Conservation (phyloP, 2,888 invertebrate genomes). For the Cephonodes hylas region DNA sequence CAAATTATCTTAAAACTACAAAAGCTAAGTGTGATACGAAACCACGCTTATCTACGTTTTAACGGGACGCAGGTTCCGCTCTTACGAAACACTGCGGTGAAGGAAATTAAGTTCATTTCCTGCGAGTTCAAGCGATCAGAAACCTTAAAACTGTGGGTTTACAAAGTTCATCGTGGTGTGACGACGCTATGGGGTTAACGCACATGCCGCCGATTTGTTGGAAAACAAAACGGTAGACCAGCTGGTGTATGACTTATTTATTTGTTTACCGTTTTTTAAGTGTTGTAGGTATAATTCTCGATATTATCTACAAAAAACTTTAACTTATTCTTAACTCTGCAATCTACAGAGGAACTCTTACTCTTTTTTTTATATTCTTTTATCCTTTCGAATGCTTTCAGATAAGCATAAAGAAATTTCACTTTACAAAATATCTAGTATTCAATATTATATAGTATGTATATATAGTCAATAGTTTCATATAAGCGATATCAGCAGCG, state of each 20-base stretch:
- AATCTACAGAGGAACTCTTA: too few relatives aligned
- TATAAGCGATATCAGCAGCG: not conserved
- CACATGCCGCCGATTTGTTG: not conserved
- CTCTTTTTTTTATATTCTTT: too few relatives aligned
- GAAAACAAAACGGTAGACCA: too few relatives aligned
- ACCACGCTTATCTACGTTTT: not conserved
- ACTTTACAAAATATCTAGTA: too few relatives aligned
- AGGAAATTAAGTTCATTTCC: slow-evolving; percentile 34
- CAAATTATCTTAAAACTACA: not conserved
- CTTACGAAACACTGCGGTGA: not conserved
- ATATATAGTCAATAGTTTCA: too few relatives aligned
- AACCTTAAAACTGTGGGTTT: slow-evolving; percentile 24
- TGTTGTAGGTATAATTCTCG: too few relatives aligned
- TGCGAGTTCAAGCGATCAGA: slow-evolving; percentile 30
- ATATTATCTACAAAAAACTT: too few relatives aligned
- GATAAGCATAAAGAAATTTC: too few relatives aligned
- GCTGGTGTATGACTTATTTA: too few relatives aligned
- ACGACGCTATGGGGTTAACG: not conserved
- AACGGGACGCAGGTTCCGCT: slow-evolving; percentile 3
- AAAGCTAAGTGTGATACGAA: not conserved
- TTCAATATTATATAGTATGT: too few relatives aligned
- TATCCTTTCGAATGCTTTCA: too few relatives aligned
- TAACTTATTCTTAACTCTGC: too few relatives aligned
- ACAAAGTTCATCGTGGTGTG: slow-evolving; percentile 11
- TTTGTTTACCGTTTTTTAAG: not conserved